Evolutionary conservation across 2,888 invertebrate genomes (phyloP).

Genomic region (Agonopterix arenella): DNA sequence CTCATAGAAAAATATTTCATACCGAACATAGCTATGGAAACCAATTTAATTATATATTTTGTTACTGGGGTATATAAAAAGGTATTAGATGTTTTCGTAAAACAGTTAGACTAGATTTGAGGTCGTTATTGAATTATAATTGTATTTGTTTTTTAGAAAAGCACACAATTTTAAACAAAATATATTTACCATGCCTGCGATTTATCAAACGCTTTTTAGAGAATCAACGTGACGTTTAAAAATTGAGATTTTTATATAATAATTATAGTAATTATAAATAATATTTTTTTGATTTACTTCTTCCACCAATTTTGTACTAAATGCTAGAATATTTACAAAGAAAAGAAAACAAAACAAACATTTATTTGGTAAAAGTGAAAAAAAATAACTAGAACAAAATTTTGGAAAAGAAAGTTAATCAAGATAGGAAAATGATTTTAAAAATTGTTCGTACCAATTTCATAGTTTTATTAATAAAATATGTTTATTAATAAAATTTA

Average conservation of each 20-base stretch:
- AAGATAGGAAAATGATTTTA: not conserved
- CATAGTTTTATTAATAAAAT: too few species aligned
- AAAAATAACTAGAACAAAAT: conserved; percentile 9
- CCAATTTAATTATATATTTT: not conserved
- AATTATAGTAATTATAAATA: conserved; percentile 29
- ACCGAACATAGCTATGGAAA: too few species aligned
- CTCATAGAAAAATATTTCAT: too few species aligned
- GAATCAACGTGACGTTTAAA: conserved; percentile 10
- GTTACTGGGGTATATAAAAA: not conserved
- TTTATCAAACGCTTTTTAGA: conserved; percentile 3
- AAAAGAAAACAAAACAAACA: conserved; percentile 38
- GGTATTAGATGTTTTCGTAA: not conserved
- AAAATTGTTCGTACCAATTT: not conserved
- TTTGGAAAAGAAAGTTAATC: conserved; percentile 11
- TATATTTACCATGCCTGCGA: not conserved
- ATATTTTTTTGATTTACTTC: conserved; percentile 29
- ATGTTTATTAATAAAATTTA: not conserved
- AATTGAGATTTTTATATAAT: conserved; percentile 28
- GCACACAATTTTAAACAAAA: not conserved
- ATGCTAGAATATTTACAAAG: conserved; percentile 63
- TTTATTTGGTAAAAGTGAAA: conserved; percentile 69
- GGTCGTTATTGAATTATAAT: not conserved
- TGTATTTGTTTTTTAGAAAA: not conserved
- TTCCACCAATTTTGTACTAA: conserved; percentile 72
- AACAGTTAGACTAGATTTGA: not conserved